Evolutionary conservation across 2,888 invertebrate species (phyloP), one percentile per base, ranked within the genome.

Genomic region (Limnephilus lunatus): DNA sequence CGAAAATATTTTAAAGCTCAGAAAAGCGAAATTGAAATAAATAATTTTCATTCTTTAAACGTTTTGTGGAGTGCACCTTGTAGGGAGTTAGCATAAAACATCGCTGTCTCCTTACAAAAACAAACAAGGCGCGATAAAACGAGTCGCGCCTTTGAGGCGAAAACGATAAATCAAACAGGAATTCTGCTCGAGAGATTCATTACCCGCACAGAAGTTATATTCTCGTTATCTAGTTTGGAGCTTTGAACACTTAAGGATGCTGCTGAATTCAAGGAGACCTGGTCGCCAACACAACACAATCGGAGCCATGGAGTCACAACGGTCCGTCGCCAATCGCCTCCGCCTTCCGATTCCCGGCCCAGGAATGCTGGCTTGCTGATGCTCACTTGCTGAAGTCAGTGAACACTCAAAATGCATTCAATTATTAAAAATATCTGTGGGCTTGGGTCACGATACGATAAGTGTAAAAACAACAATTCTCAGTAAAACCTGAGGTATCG

Each of bases 181-280:
- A 88, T 88, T 88, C 88, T 88, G 30, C 85, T 32, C 14, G 88
- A 88, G 88, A 88, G 88, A 88, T 88, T 88, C 88, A 88, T 88
- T 88, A 88, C 88, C 32, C 88, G 88, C 88, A 88, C 88, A 88
- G 88, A 88, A 88, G 88, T 88, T 53, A 88, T 88, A 88, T 88
- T 88, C 88, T 88, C 88, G 68, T 88, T 88, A 88, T 88, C 88
- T 88, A 88, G 88, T 88, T 88, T 88, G 88, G 88, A 88, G 88
- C 88, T 88, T 68, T 68, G 19, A 53, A 68, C 88, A 88, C 88
- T 88, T 88, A 88, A 88, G 88, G 88, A 88, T 68, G 88, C 53
- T 31, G 88, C 30, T 30, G 30, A 15, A 19, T 11, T 35, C 88
- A 88, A 88, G 88, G 88, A 88, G 88, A 53, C n/a, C 88, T 68